Evolutionary conservation across 2,797 vertebrate genomes (phyloP).

Genomic region (Tokudaia tokunoshimensis): DNA sequence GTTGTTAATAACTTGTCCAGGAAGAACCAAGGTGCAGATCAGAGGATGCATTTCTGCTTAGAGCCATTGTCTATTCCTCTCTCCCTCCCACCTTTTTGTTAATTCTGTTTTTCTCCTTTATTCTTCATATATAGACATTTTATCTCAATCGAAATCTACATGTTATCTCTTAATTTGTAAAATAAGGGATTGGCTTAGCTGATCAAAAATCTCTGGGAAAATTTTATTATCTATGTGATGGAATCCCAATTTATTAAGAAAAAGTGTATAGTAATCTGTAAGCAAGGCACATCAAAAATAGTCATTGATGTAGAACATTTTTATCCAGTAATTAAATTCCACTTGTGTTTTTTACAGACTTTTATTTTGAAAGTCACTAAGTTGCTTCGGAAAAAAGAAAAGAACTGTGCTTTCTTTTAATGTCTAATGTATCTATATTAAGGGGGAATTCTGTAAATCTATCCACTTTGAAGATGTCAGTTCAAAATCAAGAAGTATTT

Average conservation of each 20-base stretch:
- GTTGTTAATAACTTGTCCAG: slow-evolving; percentile 19
- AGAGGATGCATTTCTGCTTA: not conserved
- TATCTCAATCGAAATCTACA: slow-evolving; percentile 27
- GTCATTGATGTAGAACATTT: slow-evolving; percentile 50
- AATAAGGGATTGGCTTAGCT: slow-evolving; percentile 45
- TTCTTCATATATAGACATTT: not conserved
- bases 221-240: slow-evolving; percentile 36
- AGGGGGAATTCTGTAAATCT: not conserved
- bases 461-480: slow-evolving; percentile 43
- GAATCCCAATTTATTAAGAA: slow-evolving; percentile 58
- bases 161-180: slow-evolving; percentile 62
- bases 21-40: not conserved
- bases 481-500: slow-evolving; percentile 29
- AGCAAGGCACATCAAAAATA: slow-evolving; percentile 24
- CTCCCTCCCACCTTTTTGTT: not conserved
- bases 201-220: slow-evolving; percentile 33
- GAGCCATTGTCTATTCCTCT: not conserved
- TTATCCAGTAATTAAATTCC: slow-evolving; percentile 53
- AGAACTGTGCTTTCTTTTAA: not conserved
- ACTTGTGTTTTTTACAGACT: slow-evolving; percentile 32
- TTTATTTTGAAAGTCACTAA: slow-evolving; percentile 43
- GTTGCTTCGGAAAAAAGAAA: slow-evolving; percentile 44
- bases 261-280: slow-evolving; percentile 33
- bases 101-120: slow-evolving; percentile 20
- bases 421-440: slow-evolving; percentile 45